These are phyloP conservation scores for Marmota flaviventris DNA, from an alignment of 2,113 vertebrate genomes.

Conservation along the genomic window DNA sequence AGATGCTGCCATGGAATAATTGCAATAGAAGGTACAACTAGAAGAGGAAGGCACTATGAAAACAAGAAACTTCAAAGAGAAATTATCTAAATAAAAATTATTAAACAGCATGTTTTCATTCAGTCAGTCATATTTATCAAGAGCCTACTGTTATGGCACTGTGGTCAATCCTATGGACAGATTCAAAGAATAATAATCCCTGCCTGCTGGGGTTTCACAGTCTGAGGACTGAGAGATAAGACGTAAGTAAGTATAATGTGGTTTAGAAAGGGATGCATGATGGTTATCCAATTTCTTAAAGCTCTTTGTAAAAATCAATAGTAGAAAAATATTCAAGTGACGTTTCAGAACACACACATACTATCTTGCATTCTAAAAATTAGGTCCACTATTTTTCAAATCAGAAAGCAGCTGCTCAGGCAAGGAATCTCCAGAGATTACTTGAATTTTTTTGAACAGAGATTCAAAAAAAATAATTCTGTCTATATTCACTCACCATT, in stretches of 20 bases:
- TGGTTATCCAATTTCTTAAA: conserved; percentile 44
- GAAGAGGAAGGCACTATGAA: background rate
- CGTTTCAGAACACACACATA: conserved; percentile 11
- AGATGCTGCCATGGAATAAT: background rate
- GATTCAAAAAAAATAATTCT: conserved; percentile 30
- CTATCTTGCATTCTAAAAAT: background rate
- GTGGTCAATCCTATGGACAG: background rate
- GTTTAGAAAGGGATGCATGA: background rate
- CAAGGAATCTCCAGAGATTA: background rate
- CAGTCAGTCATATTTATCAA: background rate
- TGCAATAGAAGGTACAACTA: background rate
- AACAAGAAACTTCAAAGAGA: conserved; percentile 25
- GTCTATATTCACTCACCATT: background rate
- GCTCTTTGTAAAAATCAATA: conserved; percentile 11
- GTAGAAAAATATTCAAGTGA: background rate
- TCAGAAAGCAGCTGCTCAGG: background rate
- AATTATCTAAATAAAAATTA: conserved; percentile 38
- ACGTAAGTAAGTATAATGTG: background rate
- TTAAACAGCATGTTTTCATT: background rate
- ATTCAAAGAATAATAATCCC: background rate
- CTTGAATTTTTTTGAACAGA: too few relatives aligned
- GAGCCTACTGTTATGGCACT: background rate
- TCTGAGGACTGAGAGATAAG: conserved; percentile 4
- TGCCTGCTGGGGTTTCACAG: background rate
- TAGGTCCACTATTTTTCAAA: background rate